A percentile compares a stretch with the other conserved stretches of the same genome.
Conservation (phyloP, 2,113 vertebrate genomes). For the Urocolius indicus region DNA sequence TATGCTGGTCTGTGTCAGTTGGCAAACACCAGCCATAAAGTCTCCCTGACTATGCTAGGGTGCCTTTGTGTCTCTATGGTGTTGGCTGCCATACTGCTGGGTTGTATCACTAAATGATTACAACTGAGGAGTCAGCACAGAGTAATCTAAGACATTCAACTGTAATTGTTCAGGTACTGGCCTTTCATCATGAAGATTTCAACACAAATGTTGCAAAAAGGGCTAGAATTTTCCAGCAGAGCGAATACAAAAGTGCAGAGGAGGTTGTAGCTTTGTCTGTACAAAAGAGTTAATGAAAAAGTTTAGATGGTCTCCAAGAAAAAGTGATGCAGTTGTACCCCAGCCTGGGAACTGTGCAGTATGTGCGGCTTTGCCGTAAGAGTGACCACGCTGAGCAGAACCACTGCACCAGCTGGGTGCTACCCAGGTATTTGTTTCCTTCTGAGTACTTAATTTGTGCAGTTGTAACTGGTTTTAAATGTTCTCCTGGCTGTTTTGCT, state of each 20-base stretch:
- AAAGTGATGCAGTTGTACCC: not conserved
- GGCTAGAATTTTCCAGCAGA: not conserved
- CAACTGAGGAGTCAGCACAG: not conserved
- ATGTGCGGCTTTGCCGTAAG: rapidly evolving
- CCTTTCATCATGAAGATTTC: not conserved
- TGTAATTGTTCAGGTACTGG: not conserved
- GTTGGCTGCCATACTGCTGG: rapidly evolving
- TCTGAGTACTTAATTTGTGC: not conserved
- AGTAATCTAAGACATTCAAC: not conserved
- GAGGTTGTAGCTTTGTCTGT: not conserved
- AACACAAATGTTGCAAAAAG: not conserved
- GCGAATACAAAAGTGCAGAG: not conserved
- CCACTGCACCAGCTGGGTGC: not conserved
- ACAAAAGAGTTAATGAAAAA: not conserved
- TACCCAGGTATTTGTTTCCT: not conserved
- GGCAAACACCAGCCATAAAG: rapidly evolving
- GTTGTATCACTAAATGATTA: not conserved
- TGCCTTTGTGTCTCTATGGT: rapidly evolving
- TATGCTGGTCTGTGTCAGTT: rapidly evolving
- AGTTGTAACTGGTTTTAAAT: not conserved
- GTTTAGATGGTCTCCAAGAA: not conserved
- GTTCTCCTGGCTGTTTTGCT: not conserved
- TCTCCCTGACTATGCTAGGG: not conserved
- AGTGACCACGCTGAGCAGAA: not conserved
- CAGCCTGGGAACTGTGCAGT: not conserved